Base-by-base conservation (phyloP, 2,113 vertebrate species). In the Peucedramus taeniatus region DNA sequence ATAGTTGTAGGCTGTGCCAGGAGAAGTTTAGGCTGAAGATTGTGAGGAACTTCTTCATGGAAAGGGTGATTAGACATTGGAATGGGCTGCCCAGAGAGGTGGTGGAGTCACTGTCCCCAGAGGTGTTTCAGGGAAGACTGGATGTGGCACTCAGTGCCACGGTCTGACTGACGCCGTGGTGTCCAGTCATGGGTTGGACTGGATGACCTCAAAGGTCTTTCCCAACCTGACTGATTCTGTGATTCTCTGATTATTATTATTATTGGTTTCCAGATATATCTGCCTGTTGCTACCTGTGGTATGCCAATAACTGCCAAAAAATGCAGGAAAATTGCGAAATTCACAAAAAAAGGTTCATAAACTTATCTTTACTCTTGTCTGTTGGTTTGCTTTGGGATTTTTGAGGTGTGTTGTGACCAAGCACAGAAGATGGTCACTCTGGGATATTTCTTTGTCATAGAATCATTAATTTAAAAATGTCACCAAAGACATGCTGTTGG, bases 141-240 rank as follows among this genome's bases (percentile, higher is more conserved):
- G 33, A 21, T 0, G 5, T 33, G 51, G 5, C 13, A 17, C 28
- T 74, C 15, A 3, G 18, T 50, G 44, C 15, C 42, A 4, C 0
- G 8, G 51, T 16, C 37, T 51, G 24, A 9, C 16, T n/a, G 51
- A 33, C 45, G 24, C 9, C 0, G 0, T 8, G 27, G 3, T 66
- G 28, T 24, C 2, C 0, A 1, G 18, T 44, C 15, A 28, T 0
- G 1, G 44, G 4, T 11, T 30, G 27, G 44, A 59, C 27, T 66
- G 0, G 0, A 8, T 65, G 50, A 65, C 2, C 45, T 3, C 53
- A n/a, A 16, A 47, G 11, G 16, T 40, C 23, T 53, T 60, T 68
- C 27, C 14, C 30, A 53, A 9, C 13, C 14, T 59, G 6, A 51
- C 21, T 23, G 27, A 50, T 80, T 80, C 27, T 54, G 21, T 30